Evolutionary conservation across 1,140 invertebrate species (phyloP).

Genomic region (Pectinophora gossypiella): DNA sequence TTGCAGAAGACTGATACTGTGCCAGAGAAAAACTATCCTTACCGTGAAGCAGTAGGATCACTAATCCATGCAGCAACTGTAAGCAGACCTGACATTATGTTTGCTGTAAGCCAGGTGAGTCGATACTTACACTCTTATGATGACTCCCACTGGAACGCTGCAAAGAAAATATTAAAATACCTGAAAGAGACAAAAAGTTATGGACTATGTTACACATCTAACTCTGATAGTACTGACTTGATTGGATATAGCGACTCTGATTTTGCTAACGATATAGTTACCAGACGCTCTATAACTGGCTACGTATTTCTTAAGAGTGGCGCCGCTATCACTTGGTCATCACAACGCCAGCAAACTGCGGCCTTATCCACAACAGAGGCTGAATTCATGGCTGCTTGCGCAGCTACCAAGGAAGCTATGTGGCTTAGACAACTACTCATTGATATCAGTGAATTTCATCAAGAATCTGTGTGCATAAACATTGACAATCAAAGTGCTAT

Average conservation of each 20-base stretch:
- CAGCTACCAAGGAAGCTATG: too few species aligned
- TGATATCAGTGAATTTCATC: too few species aligned
- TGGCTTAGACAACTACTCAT: too few species aligned
- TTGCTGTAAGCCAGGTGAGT: not conserved
- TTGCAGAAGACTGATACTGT: too few species aligned
- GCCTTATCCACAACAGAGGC: constrained; percentile 1
- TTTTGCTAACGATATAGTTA: not conserved
- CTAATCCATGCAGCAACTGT: too few species aligned
- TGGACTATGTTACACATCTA: not conserved
- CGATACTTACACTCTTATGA: constrained; percentile 2
- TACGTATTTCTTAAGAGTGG: not conserved
- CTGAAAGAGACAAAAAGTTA: not conserved
- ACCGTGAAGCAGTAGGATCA: too few species aligned
- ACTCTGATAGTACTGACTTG: not conserved
- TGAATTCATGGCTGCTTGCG: too few species aligned
- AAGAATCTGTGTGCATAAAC: too few species aligned
- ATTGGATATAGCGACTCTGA: not conserved
- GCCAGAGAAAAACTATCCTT: too few species aligned
- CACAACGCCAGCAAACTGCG: not conserved
- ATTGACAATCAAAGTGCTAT: too few species aligned
- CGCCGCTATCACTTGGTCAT: not conserved
- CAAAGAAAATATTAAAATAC: not conserved
- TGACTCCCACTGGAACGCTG: not conserved
- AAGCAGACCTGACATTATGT: too few species aligned
- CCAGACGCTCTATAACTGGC: not conserved